Evolutionary conservation across 2,888 invertebrate species (phyloP).

Genomic region (Pristionchus japonicus): DNA sequence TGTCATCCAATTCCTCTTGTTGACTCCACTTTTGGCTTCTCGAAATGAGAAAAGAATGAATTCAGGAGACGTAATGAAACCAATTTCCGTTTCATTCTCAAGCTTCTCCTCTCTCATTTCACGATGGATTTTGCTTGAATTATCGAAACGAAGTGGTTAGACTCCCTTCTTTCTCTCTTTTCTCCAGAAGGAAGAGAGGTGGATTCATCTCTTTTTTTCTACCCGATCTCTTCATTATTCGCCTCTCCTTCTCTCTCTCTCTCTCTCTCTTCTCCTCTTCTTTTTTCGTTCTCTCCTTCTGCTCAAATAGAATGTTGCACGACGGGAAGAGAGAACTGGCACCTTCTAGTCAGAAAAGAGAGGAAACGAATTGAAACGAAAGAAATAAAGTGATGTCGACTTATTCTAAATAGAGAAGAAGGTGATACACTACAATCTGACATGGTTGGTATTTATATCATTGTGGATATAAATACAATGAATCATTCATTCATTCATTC

Average conservation of each 20-base stretch:
- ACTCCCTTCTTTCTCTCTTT: background rate
- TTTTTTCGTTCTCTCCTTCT: slow-evolving; percentile 14
- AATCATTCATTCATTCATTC: too few relatives aligned
- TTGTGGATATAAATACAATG: background rate
- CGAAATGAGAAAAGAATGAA: slow-evolving; percentile 5
- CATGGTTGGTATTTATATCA: too few relatives aligned
- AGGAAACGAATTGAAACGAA: background rate
- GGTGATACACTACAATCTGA: background rate
- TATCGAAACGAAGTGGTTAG: slow-evolving; percentile 3
- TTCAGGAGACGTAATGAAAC: background rate
- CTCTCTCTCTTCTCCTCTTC: slow-evolving; percentile 28
- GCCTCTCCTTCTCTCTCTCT: slow-evolving; percentile 9
- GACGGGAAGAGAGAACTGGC: slow-evolving; percentile 25
- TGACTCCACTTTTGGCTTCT: background rate
- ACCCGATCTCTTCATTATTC: slow-evolving; percentile 33
- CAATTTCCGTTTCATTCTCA: slow-evolving; percentile 23
- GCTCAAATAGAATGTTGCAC: slow-evolving; percentile 40
- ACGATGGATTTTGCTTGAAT: background rate
- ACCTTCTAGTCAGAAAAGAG: slow-evolving; percentile 10
- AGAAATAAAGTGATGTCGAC: background rate
- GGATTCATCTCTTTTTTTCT: slow-evolving; percentile 26
- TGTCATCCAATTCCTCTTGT: slow-evolving; percentile 23
- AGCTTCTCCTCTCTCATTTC: background rate
- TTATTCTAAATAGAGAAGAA: background rate
- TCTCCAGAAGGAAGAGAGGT: slow-evolving; percentile 30